A percentile compares a stretch with the other conserved stretches of the same genome.
Evolutionary conservation across 1,140 invertebrate genomes (phyloP).

Genomic region (Littorina saxatilis): DNA sequence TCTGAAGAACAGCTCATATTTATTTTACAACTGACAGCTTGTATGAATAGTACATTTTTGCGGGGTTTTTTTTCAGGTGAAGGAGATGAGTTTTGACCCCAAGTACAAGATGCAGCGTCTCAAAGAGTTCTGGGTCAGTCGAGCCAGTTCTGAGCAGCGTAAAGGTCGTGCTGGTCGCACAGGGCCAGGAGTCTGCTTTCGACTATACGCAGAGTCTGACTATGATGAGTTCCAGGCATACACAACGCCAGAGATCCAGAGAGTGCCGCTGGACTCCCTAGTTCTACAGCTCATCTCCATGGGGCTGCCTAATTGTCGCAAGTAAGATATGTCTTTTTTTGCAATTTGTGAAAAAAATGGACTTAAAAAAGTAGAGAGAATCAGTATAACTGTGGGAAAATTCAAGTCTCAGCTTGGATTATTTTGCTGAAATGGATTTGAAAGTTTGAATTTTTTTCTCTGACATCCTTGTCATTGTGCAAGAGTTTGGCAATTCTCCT

Average conservation of each 20-base stretch:
- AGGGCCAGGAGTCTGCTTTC: constrained; percentile 79
- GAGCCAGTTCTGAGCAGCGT: constrained; percentile 97
- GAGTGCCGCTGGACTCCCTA: constrained; percentile 94
- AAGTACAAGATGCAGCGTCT: constrained; percentile 89
- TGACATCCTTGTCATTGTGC: too few relatives aligned
- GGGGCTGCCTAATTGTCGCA: constrained; percentile 91
- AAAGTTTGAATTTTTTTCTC: too few relatives aligned
- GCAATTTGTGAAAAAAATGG: too few relatives aligned
- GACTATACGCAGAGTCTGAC: constrained; percentile 91
- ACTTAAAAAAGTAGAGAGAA: neutral
- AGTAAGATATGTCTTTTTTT: constrained; percentile 48
- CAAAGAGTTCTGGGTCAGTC: constrained; percentile 97
- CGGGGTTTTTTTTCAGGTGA: constrained; percentile 84
- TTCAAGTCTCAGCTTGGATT: neutral
- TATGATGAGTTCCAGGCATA: constrained; percentile 88
- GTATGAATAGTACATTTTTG: too few relatives aligned
- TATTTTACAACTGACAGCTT: too few relatives aligned
- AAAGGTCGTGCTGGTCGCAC: constrained; percentile 88
- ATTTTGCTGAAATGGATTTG: neutral
- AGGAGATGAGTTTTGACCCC: constrained; percentile 97
- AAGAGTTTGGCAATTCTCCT: too few relatives aligned
- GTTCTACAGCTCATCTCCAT: constrained; percentile 96
- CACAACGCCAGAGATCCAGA: constrained; percentile 92
- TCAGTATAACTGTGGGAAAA: neutral
- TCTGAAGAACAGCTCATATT: too few relatives aligned